Base-by-base conservation (phyloP, 2,113 vertebrate genomes). In the Calyptomena viridis region DNA sequence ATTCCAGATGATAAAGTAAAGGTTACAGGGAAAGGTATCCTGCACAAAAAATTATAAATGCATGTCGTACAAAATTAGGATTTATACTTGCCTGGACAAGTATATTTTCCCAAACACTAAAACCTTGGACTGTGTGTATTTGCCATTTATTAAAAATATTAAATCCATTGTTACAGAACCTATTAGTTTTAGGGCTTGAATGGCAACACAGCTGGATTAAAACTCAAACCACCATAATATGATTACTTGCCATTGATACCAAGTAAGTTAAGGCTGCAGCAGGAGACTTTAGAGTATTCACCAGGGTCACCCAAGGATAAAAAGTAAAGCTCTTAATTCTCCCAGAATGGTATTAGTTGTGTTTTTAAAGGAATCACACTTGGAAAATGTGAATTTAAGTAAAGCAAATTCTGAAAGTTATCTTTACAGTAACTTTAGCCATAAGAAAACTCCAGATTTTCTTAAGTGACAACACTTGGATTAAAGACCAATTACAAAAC, bases 101-200 rank as follows among this genome's bases (percentile, higher is more conserved):
- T 44, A 1, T 4, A 22, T 86, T 76, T 72, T 30, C 23, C 18
- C 21, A 16, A 58, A 75, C 2, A 16, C 14, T 62, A 53, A 22
- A 67, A 39, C n/a, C 6, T 84, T 0, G 0, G 5, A n/a, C 12
- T 37, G 30, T 6, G 2, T 39, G 11, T 23, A 33, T 46, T 79
- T n/a, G 63, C 47, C 8, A 14, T 35, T 49, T 67, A 30, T n/a
- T 3, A 6, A 13, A 89, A 44, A 9, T 7, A 86, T 12, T 35
- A 68, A 60, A 66, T 6, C 6, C 3, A 7, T 28, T 47, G 21
- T 40, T 83, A 59, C 11, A 66, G 22, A 84, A 49, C 11, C 16
- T 39, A 14, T 37, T 66, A 1, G 40, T 35, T 79, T 90, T 55
- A 67, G 33, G 39, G 19, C 33, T 73, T 44, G 31, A 73, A 35